These are phyloP conservation scores for Myiopsitta monachus DNA, from an alignment of 2,113 vertebrate genomes.

Conservation along the genomic window DNA sequence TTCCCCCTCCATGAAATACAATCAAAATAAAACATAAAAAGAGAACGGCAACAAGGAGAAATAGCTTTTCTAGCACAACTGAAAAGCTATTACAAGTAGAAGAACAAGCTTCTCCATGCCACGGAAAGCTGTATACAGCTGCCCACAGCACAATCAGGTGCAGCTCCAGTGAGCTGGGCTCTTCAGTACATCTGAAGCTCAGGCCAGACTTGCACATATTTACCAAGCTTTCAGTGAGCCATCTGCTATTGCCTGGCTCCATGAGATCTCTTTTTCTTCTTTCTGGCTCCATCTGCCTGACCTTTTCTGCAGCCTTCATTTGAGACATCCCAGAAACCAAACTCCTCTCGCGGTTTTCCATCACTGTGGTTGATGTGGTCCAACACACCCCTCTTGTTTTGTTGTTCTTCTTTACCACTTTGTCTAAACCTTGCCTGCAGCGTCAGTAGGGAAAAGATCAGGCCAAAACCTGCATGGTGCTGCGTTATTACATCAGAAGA, in stretches of 20 bases:
- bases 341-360: neutral
- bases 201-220: slow-evolving; percentile 35
- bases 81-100: slow-evolving; percentile 44
- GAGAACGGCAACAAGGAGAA: slow-evolving; percentile 14
- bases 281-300: neutral
- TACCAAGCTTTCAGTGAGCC: slow-evolving; percentile 29
- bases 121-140: neutral
- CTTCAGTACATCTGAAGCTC: slow-evolving; percentile 18
- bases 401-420: neutral
- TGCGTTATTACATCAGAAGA: slow-evolving; percentile 11
- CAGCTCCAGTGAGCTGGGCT: neutral
- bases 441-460: neutral
- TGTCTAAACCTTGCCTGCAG: neutral
- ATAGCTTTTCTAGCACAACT: too few relatives aligned
- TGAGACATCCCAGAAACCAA: neutral
- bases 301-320: neutral
- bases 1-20: neutral
- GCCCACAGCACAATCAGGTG: neutral
- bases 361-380: neutral
- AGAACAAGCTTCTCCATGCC: neutral
- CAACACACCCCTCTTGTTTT: neutral
- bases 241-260: neutral
- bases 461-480: neutral
- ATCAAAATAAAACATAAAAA: slow-evolving; percentile 34
- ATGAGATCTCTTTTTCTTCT: neutral